phyloP scores from a whole-genome alignment of 2,113 vertebrate genomes.

The Setophaga coronata region DNA sequence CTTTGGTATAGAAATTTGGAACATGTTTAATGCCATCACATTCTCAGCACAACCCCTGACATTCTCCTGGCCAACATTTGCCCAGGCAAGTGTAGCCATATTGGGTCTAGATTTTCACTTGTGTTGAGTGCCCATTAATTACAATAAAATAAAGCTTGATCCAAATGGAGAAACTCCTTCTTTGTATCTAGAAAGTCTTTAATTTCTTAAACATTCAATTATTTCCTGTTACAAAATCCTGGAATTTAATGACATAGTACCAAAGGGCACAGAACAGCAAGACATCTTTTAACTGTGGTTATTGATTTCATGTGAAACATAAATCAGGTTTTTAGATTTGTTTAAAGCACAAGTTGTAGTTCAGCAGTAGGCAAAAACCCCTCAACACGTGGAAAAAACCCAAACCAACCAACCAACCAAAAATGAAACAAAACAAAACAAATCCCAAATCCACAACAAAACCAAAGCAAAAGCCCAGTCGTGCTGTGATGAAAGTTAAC shows the following conservation, averaged over 20 bases:
- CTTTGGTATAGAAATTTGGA: neutral
- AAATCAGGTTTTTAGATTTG: neutral
- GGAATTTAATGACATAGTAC: neutral
- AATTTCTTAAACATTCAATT: neutral
- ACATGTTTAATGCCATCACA: neutral
- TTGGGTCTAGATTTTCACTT: neutral
- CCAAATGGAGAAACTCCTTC: neutral
- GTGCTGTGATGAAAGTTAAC: neutral
- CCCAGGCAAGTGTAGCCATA: neutral
- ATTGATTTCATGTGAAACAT: neutral
- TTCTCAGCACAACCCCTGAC: neutral
- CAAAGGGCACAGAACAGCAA: neutral
- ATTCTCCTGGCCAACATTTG: neutral
- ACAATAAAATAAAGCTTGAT: neutral
- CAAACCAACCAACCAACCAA: neutral
- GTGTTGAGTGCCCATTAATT: neutral
- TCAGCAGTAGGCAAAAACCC: neutral
- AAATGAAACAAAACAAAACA: neutral
- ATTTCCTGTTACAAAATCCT: neutral
- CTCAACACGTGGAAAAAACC: rapidly evolving
- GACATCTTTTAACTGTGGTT: neutral
- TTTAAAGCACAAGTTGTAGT: neutral
- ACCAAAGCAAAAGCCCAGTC: rapidly evolving
- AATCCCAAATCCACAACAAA: neutral
- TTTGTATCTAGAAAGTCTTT: neutral